Evolutionary conservation across 2,888 invertebrate species (phyloP), one percentile per base, ranked within the genome.

Genomic region (Diadromus collaris): DNA sequence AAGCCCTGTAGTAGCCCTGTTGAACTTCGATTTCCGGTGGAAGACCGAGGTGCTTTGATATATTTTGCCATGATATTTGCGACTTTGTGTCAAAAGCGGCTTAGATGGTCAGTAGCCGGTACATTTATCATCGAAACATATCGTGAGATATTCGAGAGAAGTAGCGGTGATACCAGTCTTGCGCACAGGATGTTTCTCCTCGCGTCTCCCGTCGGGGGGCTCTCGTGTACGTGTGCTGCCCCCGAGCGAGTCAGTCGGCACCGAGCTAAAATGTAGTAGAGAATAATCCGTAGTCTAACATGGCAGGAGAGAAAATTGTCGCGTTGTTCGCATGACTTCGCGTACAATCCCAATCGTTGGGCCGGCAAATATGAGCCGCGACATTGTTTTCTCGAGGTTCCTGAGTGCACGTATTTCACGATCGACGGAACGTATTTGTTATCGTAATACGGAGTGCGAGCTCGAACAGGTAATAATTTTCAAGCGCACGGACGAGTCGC

Each of bases 291-390:
- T 75, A 79, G 79, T 76, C 74, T 70, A 86, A 86, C 82, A 87
- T 87, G 86, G 86, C 85, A 85, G 86, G 82, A 83, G 81, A 67
- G 80, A 77, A 80, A 82, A 81, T 82, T 78, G 80, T 79, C 83
- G 83, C 76, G 80, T 85, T 82, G 76, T 80, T 82, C 81, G 83
- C 74, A 74, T 86, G 81, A 83, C 80, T 84, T 83, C 73, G 82
- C 78, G 69, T 74, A 70, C 82, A 51, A 56, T 27, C 56, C 56
- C 56, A 54, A 29, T 56, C 80, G 69, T 79, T 79, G 83, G 82
- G 69, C 74, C 64, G 78, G 83, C 82, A 84, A 84, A 83, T 85
- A 86, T 85, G 86, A 84, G 65, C 82, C 81, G 81, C 82, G 79
- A 84, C 79, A 77, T 65, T 71, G 79, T 80, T 80, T 72, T 54